These are phyloP conservation scores for Ceratoteleas bidentatus DNA, from an alignment of 1,140 invertebrate genomes.

Conservation along the genomic window DNA sequence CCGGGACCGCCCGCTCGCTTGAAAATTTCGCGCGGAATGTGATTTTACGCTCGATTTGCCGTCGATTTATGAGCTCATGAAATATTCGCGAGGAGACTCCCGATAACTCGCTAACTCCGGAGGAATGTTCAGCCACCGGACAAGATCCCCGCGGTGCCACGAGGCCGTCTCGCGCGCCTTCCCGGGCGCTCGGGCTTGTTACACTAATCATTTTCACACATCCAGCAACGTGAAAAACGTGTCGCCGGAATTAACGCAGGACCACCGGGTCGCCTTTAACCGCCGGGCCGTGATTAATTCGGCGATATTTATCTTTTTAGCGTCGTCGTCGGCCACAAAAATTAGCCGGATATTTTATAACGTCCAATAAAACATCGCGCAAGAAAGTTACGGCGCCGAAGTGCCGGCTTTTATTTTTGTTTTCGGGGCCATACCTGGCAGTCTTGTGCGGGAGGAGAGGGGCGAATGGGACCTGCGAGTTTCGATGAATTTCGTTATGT, in stretches of 20 bases:
- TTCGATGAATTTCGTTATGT: too few species aligned
- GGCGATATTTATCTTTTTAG: slow-evolving; percentile 51
- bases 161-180: slow-evolving; percentile 21
- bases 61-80: slow-evolving; percentile 65
- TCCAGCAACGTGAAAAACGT: slow-evolving; percentile 61
- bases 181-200: slow-evolving; percentile 33
- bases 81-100: slow-evolving; percentile 55
- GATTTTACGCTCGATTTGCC: slow-evolving; percentile 66
- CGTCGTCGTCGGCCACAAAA: slow-evolving; percentile 34
- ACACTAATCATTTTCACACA: slow-evolving; percentile 68
- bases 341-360: slow-evolving; percentile 57
- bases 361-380: slow-evolving; percentile 30
- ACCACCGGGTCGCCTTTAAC: slow-evolving; percentile 44
- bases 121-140: slow-evolving; percentile 56
- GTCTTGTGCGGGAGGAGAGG: too few species aligned
- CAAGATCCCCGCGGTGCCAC: slow-evolving; percentile 53
- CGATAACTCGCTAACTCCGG: slow-evolving; percentile 58
- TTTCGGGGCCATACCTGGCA: too few species aligned
- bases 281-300: slow-evolving; percentile 57
- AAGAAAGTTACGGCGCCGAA: slow-evolving; percentile 23
- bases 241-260: slow-evolving; percentile 58
- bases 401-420: too few species aligned
- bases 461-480: too few species aligned
- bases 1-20: slow-evolving; percentile 24
- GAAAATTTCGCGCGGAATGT: slow-evolving; percentile 63